These are phyloP conservation scores for Pygoscelis antarcticus DNA, from an alignment of 2,113 vertebrate genomes.

Conservation along the genomic window DNA sequence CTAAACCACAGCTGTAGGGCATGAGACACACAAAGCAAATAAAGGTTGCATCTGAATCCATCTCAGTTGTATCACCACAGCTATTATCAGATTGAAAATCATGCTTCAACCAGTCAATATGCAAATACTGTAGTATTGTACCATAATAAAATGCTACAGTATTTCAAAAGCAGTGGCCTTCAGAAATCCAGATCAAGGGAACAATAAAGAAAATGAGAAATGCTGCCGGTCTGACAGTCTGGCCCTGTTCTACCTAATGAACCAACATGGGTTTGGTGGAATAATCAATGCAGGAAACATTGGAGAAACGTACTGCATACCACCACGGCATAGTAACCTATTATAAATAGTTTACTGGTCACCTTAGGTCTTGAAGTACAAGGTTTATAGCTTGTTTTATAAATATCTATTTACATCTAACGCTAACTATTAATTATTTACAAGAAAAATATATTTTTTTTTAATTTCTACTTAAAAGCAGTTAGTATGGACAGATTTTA, in stretches of 20 bases:
- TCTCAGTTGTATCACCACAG: neutral
- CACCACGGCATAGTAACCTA: neutral
- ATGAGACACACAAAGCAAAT: constrained; percentile 52
- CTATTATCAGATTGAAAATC: neutral
- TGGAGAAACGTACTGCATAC: neutral
- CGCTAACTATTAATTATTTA: neutral
- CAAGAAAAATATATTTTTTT: neutral
- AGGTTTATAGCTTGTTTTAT: neutral
- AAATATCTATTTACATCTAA: neutral
- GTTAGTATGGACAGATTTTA: neutral
- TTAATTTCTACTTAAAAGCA: neutral
- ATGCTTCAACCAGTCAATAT: neutral
- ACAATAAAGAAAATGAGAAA: neutral
- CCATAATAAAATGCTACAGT: neutral
- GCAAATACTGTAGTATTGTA: neutral
- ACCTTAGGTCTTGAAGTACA: neutral
- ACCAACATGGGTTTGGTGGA: neutral
- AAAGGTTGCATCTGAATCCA: constrained; percentile 40
- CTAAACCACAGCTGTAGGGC: constrained; percentile 42
- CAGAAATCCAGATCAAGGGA: neutral
- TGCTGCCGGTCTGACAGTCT: neutral
- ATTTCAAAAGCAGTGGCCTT: constrained; percentile 16
- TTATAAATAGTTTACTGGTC: neutral
- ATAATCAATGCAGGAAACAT: neutral
- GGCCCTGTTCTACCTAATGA: neutral